Conservation (phyloP, 2,797 vertebrate species). For the Acanthornis magna region DNA sequence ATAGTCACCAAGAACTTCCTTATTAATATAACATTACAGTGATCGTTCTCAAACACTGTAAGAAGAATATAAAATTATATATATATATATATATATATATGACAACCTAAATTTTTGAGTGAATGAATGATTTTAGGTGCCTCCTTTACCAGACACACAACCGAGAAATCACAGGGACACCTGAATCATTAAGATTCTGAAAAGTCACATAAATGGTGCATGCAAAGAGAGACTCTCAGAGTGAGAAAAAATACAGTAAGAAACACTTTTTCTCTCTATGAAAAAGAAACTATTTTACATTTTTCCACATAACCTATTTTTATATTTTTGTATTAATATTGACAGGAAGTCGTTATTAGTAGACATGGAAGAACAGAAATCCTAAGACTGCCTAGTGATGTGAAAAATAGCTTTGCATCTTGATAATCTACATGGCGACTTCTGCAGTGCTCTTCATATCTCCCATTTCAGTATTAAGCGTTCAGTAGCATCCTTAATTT, state of each 20-base stretch:
- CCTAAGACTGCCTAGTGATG: neutral
- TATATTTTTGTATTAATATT: neutral
- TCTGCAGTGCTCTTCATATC: neutral
- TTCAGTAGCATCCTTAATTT: neutral
- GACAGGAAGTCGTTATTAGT: neutral
- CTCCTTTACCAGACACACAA: neutral
- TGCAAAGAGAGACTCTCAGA: neutral
- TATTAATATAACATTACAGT: neutral
- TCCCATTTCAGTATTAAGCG: neutral
- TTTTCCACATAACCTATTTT: neutral
- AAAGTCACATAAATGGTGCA: neutral
- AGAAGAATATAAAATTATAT: neutral
- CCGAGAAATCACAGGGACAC: neutral
- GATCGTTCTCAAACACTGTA: neutral
- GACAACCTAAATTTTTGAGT: neutral
- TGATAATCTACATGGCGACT: neutral
- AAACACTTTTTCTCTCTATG: neutral
- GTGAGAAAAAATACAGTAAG: neutral
- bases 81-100: neutral
- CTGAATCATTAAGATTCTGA: neutral
- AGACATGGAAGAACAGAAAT: neutral
- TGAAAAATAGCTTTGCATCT: neutral
- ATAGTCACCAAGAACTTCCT: neutral
- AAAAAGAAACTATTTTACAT: neutral
- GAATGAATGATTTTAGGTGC: neutral